Evolutionary conservation across 2,888 invertebrate species (phyloP).

Genomic region (Bombylius major): DNA sequence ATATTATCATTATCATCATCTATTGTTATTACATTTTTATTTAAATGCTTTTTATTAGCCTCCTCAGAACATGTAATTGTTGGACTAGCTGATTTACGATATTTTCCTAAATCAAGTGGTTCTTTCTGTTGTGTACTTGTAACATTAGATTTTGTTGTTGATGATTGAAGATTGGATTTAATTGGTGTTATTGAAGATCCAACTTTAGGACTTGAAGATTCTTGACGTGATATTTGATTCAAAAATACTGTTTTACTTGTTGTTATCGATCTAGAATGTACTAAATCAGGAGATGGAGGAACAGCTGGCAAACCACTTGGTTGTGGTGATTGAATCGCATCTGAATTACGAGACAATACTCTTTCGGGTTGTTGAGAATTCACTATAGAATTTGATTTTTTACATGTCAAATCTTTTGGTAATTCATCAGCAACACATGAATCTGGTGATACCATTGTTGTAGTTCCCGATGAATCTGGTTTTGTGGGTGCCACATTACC

Average conservation of each 20-base stretch:
- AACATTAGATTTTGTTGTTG: constrained; percentile 36
- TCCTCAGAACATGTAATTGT: constrained; percentile 65
- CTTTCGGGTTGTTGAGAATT: constrained; percentile 30
- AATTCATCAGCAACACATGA: constrained; percentile 38
- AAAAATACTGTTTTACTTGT: constrained; percentile 22
- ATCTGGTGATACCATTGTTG: constrained; percentile 19
- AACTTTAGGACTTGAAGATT: constrained; percentile 19
- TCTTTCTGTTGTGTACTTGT: constrained; percentile 41
- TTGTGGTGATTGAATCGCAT: constrained; percentile 60
- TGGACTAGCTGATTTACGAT: constrained; percentile 54
- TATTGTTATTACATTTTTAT: constrained; percentile 16
- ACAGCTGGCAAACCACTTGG: constrained; percentile 59
- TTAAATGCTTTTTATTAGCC: constrained; percentile 36
- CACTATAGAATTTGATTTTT: constrained; percentile 27
- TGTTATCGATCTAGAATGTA: constrained; percentile 33
- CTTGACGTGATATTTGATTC: constrained; percentile 17
- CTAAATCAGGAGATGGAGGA: constrained; percentile 55
- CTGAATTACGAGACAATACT: constrained; percentile 55
- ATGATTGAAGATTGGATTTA: constrained; percentile 14
- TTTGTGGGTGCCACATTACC: constrained; percentile 5
- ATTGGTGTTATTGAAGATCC: constrained; percentile 17
- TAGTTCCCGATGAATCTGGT: constrained; percentile 5
- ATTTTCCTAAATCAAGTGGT: constrained; percentile 56
- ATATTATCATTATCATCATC: constrained; percentile 23
- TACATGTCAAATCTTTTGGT: constrained; percentile 48